Evolutionary conservation across 2,113 vertebrate genomes (phyloP).

Genomic region (Lates calcarifer): DNA sequence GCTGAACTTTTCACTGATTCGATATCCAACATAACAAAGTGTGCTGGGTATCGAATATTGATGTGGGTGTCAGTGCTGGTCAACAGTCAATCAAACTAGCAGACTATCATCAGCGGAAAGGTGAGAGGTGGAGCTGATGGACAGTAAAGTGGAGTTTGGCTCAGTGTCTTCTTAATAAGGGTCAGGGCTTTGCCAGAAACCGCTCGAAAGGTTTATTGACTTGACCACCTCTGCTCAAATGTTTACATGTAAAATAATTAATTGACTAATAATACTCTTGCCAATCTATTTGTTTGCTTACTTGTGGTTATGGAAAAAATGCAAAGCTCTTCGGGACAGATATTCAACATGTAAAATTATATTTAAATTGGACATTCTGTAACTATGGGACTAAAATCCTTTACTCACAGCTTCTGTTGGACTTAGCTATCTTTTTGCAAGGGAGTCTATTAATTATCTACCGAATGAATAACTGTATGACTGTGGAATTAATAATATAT

Average conservation of each 20-base stretch:
- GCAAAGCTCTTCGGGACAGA: background rate
- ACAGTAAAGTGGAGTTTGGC: slow-evolving; percentile 6
- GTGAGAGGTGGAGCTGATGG: slow-evolving; percentile 46
- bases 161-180: slow-evolving; percentile 30
- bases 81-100: slow-evolving; percentile 56
- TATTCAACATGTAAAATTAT: background rate
- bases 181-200: slow-evolving; percentile 1
- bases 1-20: slow-evolving; percentile 48
- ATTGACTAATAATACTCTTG: background rate
- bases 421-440: slow-evolving; percentile 33
- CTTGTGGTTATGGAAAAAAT: background rate
- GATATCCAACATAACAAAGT: background rate
- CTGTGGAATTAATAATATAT: slow-evolving; percentile 56
- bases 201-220: background rate
- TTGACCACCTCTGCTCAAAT: background rate
- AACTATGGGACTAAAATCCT: slow-evolving; percentile 1
- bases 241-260: background rate
- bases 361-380: slow-evolving; percentile 17
- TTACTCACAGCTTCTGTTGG: slow-evolving; percentile 2
- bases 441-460: slow-evolving; percentile 46
- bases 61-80: slow-evolving; percentile 20
- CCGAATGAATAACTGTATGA: slow-evolving; percentile 40
- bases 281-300: background rate
- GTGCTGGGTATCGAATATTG: slow-evolving; percentile 43
- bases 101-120: slow-evolving; percentile 43